Percentiles rank a stretch among this genome's conserved stretches.
phyloP scores from a whole-genome alignment of 2,888 invertebrate species.

The Crocallis elinguaria region DNA sequence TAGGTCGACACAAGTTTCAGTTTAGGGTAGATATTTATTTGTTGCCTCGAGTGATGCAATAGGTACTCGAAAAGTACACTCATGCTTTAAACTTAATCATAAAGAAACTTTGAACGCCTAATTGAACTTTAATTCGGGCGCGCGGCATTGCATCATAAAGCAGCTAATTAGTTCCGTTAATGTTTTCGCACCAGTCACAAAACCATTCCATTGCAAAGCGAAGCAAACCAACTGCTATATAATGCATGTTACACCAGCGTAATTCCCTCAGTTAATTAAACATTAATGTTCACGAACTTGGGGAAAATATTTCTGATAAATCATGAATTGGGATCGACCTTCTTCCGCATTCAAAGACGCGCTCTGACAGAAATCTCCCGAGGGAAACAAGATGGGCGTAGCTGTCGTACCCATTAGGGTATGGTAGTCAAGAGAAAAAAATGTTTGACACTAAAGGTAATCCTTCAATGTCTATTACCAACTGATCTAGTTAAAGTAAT shows the following conservation, averaged over 20 bases:
- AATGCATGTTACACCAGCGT: conserved; percentile 23
- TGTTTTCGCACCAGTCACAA: neutral
- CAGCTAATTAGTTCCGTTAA: too few species aligned
- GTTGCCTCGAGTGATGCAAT: too few species aligned
- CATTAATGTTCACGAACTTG: conserved; percentile 18
- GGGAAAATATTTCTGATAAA: conserved; percentile 21
- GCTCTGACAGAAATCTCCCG: conserved; percentile 9
- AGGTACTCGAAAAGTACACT: too few species aligned
- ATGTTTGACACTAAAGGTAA: too few species aligned
- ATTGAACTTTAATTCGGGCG: too few species aligned
- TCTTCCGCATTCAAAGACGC: conserved; percentile 7
- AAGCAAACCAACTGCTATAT: conserved; percentile 7
- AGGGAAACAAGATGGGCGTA: neutral
- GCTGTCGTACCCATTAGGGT: neutral
- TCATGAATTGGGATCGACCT: conserved; percentile 17
- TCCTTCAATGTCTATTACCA: neutral
- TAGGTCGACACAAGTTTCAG: too few species aligned
- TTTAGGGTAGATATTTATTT: too few species aligned
- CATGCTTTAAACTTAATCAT: too few species aligned
- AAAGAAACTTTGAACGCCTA: too few species aligned
- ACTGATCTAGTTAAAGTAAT: neutral
- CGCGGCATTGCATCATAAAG: too few species aligned
- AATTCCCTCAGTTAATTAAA: conserved; percentile 28
- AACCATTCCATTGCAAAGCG: neutral
- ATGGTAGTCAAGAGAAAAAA: too few species aligned